These are phyloP conservation scores for Malurus leucopterus DNA, from an alignment of 2,797 vertebrate genomes.

Conservation along the genomic window DNA sequence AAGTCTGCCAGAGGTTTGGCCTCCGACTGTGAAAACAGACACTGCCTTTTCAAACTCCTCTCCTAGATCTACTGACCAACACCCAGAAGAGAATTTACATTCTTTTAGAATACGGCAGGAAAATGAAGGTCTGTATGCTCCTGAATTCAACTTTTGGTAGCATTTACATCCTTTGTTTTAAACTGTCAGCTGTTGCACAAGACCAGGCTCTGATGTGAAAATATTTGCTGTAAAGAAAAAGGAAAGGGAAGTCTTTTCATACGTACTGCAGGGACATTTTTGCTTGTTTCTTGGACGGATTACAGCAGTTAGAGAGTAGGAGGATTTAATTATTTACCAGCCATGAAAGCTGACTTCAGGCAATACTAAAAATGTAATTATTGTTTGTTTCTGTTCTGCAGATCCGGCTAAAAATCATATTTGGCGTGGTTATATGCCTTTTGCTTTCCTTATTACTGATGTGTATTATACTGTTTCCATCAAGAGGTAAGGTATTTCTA, in stretches of 20 bases:
- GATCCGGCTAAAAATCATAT: conserved; percentile 73
- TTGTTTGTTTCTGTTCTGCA: conserved; percentile 65
- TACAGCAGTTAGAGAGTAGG: conserved; percentile 47
- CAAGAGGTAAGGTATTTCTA: conserved; percentile 72
- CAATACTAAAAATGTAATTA: conserved; percentile 10
- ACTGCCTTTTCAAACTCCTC: conserved; percentile 66
- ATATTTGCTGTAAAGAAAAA: conserved; percentile 39
- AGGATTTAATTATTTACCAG: conserved; percentile 33
- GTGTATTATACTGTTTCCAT: conserved; percentile 71
- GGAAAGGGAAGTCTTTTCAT: conserved; percentile 43
- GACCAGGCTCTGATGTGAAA: conserved; percentile 7
- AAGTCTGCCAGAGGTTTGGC: conserved; percentile 59
- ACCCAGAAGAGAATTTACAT: conserved; percentile 60
- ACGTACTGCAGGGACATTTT: conserved; percentile 22
- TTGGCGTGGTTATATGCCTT: conserved; percentile 65
- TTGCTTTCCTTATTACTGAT: conserved; percentile 68
- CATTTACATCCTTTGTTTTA: conserved; percentile 4
- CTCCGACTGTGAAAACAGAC: conserved; percentile 68
- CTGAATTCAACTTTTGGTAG: neutral
- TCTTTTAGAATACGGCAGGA: conserved; percentile 60
- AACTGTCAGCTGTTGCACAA: conserved; percentile 36
- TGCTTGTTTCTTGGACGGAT: conserved; percentile 8
- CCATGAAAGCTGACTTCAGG: neutral
- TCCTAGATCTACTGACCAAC: conserved; percentile 65
- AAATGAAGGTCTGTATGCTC: conserved; percentile 77